Conservation (phyloP, 2,797 vertebrate genomes). For the Catharus ustulatus region DNA sequence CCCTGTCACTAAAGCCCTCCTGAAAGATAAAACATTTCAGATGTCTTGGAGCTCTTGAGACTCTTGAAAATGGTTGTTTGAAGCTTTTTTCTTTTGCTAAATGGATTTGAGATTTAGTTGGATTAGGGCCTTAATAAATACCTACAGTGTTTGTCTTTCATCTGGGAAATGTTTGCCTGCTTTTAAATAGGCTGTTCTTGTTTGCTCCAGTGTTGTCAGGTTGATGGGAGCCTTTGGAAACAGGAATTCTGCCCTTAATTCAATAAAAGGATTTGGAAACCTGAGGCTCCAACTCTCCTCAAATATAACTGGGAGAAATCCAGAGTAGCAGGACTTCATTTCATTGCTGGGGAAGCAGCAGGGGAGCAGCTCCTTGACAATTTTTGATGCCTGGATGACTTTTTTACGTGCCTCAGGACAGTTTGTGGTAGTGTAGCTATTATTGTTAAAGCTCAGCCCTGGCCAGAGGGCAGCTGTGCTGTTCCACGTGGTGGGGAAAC, state of each 20-base stretch:
- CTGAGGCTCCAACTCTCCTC: neutral
- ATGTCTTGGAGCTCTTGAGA: neutral
- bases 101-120: constrained; percentile 48
- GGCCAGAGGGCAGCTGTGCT: constrained; percentile 7
- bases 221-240: constrained; percentile 58
- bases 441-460: constrained; percentile 44
- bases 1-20: neutral
- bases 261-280: constrained; percentile 59
- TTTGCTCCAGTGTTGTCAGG: constrained; percentile 59
- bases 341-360: constrained; percentile 45
- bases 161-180: constrained; percentile 41
- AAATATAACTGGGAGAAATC: constrained; percentile 42
- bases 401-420: constrained; percentile 51
- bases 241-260: constrained; percentile 49
- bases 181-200: constrained; percentile 57
- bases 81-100: constrained; percentile 43
- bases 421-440: constrained; percentile 46
- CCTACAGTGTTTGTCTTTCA: constrained; percentile 53
- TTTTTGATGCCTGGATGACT: constrained; percentile 42
- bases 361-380: constrained; percentile 41
- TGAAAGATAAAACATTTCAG: neutral
- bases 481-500: neutral
- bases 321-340: constrained; percentile 44
- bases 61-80: constrained; percentile 12
- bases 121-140: constrained; percentile 62